Evolutionary conservation across 1,140 invertebrate genomes (phyloP), one percentile per base, ranked within the genome.

Genomic region (Brachionus rubens): DNA sequence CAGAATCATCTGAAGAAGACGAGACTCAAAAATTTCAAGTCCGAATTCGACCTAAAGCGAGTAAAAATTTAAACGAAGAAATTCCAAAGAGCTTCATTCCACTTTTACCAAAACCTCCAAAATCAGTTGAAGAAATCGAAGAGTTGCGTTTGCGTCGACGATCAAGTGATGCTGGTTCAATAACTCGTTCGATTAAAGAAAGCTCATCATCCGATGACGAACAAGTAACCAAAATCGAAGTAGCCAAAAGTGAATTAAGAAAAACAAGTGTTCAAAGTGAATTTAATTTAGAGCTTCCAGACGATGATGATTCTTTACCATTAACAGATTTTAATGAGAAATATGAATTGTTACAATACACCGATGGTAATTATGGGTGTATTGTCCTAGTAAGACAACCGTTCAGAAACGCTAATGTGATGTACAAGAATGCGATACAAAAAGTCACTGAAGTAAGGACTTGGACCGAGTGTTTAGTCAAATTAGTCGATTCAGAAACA

Each of bases 111-210:
- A 48, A 41, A 54, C 68, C 68, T 21, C 68, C 68, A 7, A 72
- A 72, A 50, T 50, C 68, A n/a, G 68, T 19, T n/a, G 68, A 72
- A 19, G 68, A 72, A 54, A 54, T 72, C 9, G 68, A 72, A 47
- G 26, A 72, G 41, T 41, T 72, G 5, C 46, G 68, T n/a, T 46
- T 26, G 6, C 28, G 68, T 3, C 30, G 68, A 36, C 21, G 21
- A 40, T 40, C 30, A 24, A 72, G 68, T 26, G 50, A 54, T 47
- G 41, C 4, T 54, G 68, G 46, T 19, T 72, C 68, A 6, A 50
- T 48, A 14, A 52, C 28, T 48, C 43, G 33, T 36, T 72, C 68
- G 10, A 50, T 72, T 16, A 50, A 54, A 72, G 68, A 72, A 4
- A 41, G 33, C 28, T 50, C 46, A n/a, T 50, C 68, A 4, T 48